Evolutionary conservation across 2,797 vertebrate species (phyloP).

Genomic region (Eulemur rubriventer): DNA sequence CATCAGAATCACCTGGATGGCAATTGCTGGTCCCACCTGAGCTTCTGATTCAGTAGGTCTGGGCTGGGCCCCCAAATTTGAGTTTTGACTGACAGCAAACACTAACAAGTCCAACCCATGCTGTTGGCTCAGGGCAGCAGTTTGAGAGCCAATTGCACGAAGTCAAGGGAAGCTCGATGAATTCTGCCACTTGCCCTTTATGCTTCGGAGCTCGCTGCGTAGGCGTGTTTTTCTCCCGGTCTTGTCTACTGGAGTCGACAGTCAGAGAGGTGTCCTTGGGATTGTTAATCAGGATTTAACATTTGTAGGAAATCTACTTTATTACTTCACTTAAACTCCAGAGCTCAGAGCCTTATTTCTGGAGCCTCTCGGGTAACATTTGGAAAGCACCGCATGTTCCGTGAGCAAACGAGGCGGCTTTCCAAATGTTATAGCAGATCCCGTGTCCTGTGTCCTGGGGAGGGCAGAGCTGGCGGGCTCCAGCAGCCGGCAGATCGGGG

Average conservation of each 20-base stretch:
- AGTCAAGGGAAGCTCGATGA: background rate
- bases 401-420: background rate
- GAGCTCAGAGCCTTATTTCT: background rate
- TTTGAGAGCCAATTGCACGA: background rate
- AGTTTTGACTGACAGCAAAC: background rate
- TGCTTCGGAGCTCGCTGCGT: background rate
- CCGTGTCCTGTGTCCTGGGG: background rate
- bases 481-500: background rate
- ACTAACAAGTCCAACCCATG: background rate
- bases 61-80: background rate
- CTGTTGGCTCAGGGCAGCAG: background rate
- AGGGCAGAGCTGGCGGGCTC: background rate
- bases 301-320: conserved; percentile 36
- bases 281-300: conserved; percentile 42
- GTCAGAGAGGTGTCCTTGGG: background rate
- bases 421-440: background rate
- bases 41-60: background rate
- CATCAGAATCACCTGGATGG: background rate
- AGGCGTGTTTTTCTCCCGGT: background rate
- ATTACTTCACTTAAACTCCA: background rate
- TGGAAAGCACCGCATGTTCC: background rate
- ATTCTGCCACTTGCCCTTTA: background rate
- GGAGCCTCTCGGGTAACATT: background rate
- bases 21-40: background rate
- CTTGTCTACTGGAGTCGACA: background rate